Evolutionary conservation across 2,113 vertebrate genomes (phyloP).

Genomic region (Gulo gulo): DNA sequence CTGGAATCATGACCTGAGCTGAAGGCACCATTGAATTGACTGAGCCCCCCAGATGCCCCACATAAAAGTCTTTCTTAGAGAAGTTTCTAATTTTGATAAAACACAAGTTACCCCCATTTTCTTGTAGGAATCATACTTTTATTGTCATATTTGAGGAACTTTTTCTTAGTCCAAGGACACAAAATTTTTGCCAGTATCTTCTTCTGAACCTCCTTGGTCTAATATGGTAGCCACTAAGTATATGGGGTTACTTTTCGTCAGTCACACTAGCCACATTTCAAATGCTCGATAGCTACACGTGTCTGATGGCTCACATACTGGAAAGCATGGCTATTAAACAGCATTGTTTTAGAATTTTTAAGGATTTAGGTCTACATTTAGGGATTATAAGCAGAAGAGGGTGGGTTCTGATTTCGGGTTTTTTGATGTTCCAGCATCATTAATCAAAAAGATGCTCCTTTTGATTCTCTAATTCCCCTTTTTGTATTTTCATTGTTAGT

Average conservation of each 20-base stretch:
- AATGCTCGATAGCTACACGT: not conserved
- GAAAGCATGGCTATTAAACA: not conserved
- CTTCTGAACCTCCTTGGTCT: not conserved
- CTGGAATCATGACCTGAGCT: too few species aligned
- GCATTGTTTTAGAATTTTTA: not conserved
- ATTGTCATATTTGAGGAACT: not conserved
- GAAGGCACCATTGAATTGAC: too few species aligned
- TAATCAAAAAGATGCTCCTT: not conserved
- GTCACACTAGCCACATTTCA: not conserved
- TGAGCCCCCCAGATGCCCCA: too few species aligned
- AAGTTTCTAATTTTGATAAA: not conserved
- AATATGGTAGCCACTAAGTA: not conserved
- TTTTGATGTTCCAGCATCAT: not conserved
- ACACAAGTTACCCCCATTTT: not conserved
- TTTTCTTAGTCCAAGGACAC: not conserved
- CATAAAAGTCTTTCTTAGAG: not conserved
- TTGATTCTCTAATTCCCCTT: not conserved
- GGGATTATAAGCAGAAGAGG: not conserved
- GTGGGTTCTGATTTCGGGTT: not conserved
- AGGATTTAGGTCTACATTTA: not conserved
- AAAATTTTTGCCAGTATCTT: not conserved
- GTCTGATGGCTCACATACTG: not conserved
- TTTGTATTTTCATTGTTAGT: too few species aligned
- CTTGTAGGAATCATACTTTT: not conserved
- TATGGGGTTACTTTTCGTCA: not conserved